Conservation (phyloP, 2,113 vertebrate genomes). For the Aythya baeri region DNA sequence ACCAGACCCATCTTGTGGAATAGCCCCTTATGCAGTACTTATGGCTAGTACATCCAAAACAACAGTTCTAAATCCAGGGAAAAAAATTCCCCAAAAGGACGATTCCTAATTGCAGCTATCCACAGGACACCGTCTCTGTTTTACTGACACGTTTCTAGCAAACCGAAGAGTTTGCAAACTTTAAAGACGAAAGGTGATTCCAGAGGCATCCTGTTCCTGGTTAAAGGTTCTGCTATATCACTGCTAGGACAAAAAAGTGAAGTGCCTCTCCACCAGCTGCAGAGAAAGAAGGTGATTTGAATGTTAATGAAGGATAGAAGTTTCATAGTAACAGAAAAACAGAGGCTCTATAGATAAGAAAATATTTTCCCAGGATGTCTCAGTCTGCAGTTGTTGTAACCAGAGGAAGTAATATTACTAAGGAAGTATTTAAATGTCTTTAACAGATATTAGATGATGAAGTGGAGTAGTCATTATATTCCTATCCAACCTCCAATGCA, state of each 20-base stretch:
- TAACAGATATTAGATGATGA: conserved; percentile 63
- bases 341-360: conserved; percentile 68
- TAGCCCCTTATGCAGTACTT: background rate
- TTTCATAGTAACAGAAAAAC: conserved; percentile 61
- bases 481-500: conserved; percentile 20
- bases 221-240: conserved; percentile 56
- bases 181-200: conserved; percentile 31
- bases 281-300: conserved; percentile 56
- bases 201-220: conserved; percentile 16
- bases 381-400: conserved; percentile 53
- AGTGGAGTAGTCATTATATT: conserved; percentile 66
- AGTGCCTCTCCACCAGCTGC: conserved; percentile 68
- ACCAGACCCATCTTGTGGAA: background rate
- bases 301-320: conserved; percentile 62
- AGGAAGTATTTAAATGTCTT: conserved; percentile 70
- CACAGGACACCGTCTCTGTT: background rate
- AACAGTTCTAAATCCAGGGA: background rate
- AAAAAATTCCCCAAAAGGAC: background rate
- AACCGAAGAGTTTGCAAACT: conserved; percentile 33
- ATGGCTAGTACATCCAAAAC: background rate
- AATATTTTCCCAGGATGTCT: conserved; percentile 60
- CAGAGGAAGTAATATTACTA: conserved; percentile 67
- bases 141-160: background rate
- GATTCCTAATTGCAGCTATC: background rate
- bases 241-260: conserved; percentile 58